Percentiles rank a stretch among this genome's conserved stretches.
Evolutionary conservation across 2,888 invertebrate species (phyloP).

Genomic region (Agrotis segetum): DNA sequence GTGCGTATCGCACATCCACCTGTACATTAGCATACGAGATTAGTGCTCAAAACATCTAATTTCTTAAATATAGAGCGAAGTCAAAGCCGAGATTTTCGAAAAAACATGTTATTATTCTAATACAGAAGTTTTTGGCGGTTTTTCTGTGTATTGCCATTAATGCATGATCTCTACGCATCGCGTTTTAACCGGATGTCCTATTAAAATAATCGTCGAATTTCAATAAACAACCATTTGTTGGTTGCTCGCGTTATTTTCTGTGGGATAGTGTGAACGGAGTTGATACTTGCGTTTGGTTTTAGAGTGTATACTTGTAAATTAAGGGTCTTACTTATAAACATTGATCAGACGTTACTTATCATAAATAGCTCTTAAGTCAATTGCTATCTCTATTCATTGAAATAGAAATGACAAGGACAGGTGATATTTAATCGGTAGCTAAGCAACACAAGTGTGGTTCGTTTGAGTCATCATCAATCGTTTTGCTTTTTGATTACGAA

Average conservation of each 20-base stretch:
- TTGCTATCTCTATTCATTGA: no score
- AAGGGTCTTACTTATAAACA: no score
- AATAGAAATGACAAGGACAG: no score
- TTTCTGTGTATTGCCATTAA: conserved; percentile 71
- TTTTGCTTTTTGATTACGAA: no score
- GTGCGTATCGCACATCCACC: conserved; percentile 76
- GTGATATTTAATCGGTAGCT: no score
- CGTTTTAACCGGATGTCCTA: conserved; percentile 85
- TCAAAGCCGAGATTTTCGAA: conserved; percentile 45
- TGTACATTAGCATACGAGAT: conserved; percentile 83
- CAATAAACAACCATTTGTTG: conserved; percentile 85
- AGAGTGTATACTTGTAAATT: no score
- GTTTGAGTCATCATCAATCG: no score
- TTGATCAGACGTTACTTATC: no score
- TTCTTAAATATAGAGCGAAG: conserved; percentile 68
- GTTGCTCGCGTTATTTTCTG: conserved; percentile 73
- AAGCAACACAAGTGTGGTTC: no score
- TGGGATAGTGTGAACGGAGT: conserved; percentile 58
- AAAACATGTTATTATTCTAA: conserved; percentile 83
- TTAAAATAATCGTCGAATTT: conserved; percentile 89
- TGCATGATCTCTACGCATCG: conserved; percentile 70
- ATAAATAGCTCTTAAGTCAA: no score
- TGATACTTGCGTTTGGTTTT: conserved; percentile 72
- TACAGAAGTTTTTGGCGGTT: conserved; percentile 67
- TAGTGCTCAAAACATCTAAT: conserved; percentile 74